These are phyloP conservation scores for Adineta ricciae DNA, from an alignment of 2,888 invertebrate genomes.

Conservation along the genomic window DNA sequence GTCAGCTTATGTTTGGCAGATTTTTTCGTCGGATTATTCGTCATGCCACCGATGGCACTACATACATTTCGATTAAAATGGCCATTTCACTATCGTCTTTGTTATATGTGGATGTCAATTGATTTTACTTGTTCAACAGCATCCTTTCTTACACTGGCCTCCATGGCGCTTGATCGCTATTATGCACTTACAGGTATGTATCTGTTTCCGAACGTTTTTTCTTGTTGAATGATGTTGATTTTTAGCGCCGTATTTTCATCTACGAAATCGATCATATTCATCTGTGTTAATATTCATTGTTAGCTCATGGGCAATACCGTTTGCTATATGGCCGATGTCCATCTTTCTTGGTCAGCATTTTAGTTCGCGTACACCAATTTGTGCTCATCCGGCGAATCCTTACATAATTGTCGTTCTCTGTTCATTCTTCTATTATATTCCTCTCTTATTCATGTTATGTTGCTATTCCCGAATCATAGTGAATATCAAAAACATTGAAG, in stretches of 20 bases:
- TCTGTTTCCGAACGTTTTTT: neutral
- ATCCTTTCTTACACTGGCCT: slow-evolving; percentile 30
- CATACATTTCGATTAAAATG: slow-evolving; percentile 21
- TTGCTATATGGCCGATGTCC: slow-evolving; percentile 24
- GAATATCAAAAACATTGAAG: slow-evolving; percentile 28
- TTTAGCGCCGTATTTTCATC: slow-evolving; percentile 26
- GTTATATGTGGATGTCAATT: slow-evolving; percentile 31
- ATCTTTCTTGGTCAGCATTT: slow-evolving; percentile 1
- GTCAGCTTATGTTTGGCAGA: slow-evolving; percentile 30
- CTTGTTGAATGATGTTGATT: neutral
- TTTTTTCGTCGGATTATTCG: slow-evolving; percentile 32
- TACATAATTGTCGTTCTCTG: slow-evolving; percentile 23
- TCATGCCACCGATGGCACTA: slow-evolving; percentile 31
- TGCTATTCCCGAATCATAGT: slow-evolving; percentile 31
- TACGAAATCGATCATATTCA: slow-evolving; percentile 27
- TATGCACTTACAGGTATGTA: slow-evolving; percentile 20
- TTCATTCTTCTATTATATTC: slow-evolving; percentile 28
- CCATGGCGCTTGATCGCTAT: slow-evolving; percentile 33
- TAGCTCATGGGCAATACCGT: slow-evolving; percentile 27
- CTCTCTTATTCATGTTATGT: slow-evolving; percentile 27
- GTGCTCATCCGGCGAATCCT: slow-evolving; percentile 24
- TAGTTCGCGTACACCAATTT: neutral
- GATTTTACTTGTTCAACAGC: slow-evolving; percentile 33
- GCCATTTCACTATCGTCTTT: slow-evolving; percentile 21
- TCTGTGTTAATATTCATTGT: slow-evolving; percentile 25